Evolutionary conservation across 2,797 vertebrate species (phyloP).

Genomic region (Siniperca scherzeri): DNA sequence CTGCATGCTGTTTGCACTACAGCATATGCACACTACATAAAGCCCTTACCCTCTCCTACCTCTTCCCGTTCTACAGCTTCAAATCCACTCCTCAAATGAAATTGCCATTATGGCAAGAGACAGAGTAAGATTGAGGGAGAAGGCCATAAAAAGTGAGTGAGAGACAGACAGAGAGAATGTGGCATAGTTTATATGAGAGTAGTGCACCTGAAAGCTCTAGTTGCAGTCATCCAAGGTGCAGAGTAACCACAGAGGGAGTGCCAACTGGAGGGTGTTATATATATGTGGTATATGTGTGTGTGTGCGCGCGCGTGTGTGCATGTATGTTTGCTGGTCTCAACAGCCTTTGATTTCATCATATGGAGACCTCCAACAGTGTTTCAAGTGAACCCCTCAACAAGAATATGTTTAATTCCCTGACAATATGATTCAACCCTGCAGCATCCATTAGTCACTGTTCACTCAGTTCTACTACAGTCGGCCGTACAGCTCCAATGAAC

Average conservation of each 20-base stretch:
- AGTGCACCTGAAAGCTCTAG: slow-evolving; percentile 8
- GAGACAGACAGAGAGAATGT: slow-evolving; percentile 34
- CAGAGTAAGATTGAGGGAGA: background rate
- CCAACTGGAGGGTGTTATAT: slow-evolving; percentile 14
- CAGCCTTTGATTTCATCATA: slow-evolving; percentile 21
- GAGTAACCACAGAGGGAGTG: slow-evolving; percentile 23
- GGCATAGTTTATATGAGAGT: slow-evolving; percentile 11
- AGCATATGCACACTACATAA: slow-evolving; percentile 2
- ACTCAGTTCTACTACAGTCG: slow-evolving; percentile 63
- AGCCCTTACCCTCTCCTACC: background rate
- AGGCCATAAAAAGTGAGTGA: slow-evolving; percentile 14
- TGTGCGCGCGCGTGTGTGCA: background rate
- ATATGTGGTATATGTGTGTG: background rate
- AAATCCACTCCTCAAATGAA: slow-evolving; percentile 31
- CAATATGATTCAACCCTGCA: slow-evolving; percentile 76
- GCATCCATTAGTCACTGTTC: slow-evolving; percentile 79
- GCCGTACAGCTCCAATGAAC: slow-evolving; percentile 63
- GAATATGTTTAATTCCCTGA: slow-evolving; percentile 74
- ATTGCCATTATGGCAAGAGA: slow-evolving; percentile 1
- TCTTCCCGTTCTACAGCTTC: slow-evolving; percentile 17
- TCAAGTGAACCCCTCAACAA: slow-evolving; percentile 71
- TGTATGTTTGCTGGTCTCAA: slow-evolving; percentile 13
- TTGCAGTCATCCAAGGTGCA: slow-evolving; percentile 15
- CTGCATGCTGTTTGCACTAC: background rate
- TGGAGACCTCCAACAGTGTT: slow-evolving; percentile 59